A percentile compares a stretch with the other conserved stretches of the same genome.
These are phyloP conservation scores for Daktulosphaira vitifoliae DNA, from an alignment of 1,140 invertebrate genomes.

Conservation along the genomic window DNA sequence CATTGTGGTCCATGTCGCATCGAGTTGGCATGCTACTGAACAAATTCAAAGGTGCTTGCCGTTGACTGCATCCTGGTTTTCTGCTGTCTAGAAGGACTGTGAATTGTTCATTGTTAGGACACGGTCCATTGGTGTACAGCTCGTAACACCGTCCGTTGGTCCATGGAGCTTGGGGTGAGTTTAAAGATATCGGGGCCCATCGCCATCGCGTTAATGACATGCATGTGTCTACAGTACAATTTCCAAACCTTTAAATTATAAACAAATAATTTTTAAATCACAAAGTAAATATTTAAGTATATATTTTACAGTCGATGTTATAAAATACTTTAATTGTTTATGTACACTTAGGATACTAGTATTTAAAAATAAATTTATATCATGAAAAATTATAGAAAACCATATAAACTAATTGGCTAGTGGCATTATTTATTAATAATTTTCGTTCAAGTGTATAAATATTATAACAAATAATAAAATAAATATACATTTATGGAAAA, in stretches of 20 bases:
- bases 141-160: constrained; percentile 9
- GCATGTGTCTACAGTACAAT: not conserved
- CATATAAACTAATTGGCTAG: no score
- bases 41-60: not conserved
- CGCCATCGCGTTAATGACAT: not conserved
- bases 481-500: no score
- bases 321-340: no score
- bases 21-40: not conserved
- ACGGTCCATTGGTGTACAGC: not conserved
- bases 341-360: no score
- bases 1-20: constrained; percentile 6
- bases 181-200: not conserved
- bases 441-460: no score
- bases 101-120: not conserved
- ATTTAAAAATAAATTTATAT: no score
- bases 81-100: not conserved
- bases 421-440: no score
- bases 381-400: no score
- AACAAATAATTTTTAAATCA: no score
- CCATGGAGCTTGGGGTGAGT: not conserved
- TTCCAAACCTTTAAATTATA: not conserved
- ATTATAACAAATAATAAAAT: no score
- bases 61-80: not conserved
- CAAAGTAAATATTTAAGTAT: no score
- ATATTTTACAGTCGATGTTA: no score